phyloP scores from a whole-genome alignment of 2,888 invertebrate species.

The Adineta ricciae region DNA sequence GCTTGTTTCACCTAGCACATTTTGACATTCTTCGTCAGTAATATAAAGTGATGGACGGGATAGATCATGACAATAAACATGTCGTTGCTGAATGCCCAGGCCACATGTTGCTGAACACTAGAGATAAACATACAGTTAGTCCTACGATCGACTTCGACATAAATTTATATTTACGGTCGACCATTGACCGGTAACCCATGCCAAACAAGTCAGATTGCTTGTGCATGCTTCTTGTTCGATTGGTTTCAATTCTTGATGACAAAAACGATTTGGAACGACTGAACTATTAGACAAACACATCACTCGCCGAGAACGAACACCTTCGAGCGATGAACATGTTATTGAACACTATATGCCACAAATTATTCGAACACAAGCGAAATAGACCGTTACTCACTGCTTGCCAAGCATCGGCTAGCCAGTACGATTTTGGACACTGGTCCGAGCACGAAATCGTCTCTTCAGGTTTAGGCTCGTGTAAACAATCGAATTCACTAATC shows the following conservation, averaged over 20 bases:
- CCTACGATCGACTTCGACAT: no score
- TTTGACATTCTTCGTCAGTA: neutral
- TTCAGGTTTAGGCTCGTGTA: neutral
- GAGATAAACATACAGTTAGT: neutral
- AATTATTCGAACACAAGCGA: neutral
- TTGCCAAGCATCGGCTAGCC: neutral
- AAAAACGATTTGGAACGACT: neutral
- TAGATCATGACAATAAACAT: slow-evolving; percentile 27
- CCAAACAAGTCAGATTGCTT: neutral
- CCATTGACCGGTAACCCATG: neutral
- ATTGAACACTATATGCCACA: neutral
- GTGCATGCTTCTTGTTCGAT: neutral
- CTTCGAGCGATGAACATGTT: neutral
- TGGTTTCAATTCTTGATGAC: neutral
- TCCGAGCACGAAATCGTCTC: neutral
- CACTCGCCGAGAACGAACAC: neutral
- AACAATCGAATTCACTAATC: neutral
- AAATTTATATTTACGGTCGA: neutral
- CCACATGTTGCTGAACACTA: slow-evolving; percentile 32
- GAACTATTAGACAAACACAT: neutral
- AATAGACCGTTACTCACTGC: neutral
- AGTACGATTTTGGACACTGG: neutral
- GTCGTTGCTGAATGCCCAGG: slow-evolving; percentile 15
- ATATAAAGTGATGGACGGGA: neutral
- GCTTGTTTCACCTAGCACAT: neutral